Conservation (phyloP, 1,140 invertebrate genomes). For the Lasaia peninsularis region DNA sequence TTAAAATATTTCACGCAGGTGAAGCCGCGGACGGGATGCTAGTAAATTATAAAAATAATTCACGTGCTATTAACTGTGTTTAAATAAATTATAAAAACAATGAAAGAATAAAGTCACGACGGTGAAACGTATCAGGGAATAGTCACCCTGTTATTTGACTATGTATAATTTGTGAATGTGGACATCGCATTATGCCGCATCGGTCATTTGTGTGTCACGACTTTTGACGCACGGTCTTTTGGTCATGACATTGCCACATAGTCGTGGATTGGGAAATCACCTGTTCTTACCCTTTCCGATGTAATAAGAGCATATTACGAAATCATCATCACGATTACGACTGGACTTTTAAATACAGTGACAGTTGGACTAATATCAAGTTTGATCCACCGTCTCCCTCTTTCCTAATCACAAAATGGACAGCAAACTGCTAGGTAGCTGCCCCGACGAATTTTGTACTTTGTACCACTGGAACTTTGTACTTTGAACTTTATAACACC, state of each 20-base stretch:
- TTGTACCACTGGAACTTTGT: no score
- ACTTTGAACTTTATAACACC: no score
- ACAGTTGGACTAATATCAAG: no score
- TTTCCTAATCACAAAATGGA: no score
- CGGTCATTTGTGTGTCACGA: slow-evolving; percentile 63
- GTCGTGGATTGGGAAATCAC: slow-evolving; percentile 13
- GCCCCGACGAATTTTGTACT: no score
- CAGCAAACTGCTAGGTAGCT: no score
- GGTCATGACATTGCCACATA: slow-evolving; percentile 64
- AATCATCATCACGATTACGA: slow-evolving; percentile 21
- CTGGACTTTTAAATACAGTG: no score
- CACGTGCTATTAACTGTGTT: no score
- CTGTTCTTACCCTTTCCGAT: slow-evolving; percentile 9
- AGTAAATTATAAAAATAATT: no score
- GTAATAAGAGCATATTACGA: slow-evolving; percentile 21
- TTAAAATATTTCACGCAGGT: no score
- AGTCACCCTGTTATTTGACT: slow-evolving; percentile 7
- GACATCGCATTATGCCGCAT: background rate
- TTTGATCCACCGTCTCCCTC: no score
- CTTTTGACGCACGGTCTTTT: slow-evolving; percentile 36
- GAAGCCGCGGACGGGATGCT: no score
- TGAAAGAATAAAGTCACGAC: background rate
- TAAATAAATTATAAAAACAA: background rate
- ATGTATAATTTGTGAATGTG: slow-evolving; percentile 8
- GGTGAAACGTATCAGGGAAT: background rate